Percentiles rank a stretch among this genome's conserved stretches.
phyloP scores from a whole-genome alignment of 2,888 invertebrate genomes.

The Embidobia sp. region DNA sequence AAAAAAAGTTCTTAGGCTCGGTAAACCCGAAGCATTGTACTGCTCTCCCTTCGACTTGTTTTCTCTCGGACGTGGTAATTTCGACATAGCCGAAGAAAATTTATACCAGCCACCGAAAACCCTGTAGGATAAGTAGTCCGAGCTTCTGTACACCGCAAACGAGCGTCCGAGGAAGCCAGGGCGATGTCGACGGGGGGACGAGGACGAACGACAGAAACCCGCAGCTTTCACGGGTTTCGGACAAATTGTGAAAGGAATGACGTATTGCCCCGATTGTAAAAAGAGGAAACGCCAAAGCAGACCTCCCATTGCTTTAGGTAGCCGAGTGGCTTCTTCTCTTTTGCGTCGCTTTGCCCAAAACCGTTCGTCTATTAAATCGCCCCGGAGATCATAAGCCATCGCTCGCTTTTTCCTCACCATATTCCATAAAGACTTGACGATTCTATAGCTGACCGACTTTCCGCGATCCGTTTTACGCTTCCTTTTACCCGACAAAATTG shows the following conservation, averaged over 20 bases:
- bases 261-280: conserved; percentile 71
- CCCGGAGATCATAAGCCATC: conserved; percentile 71
- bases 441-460: conserved; percentile 56
- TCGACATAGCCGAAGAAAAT: conserved; percentile 70
- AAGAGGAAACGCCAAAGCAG: conserved; percentile 71
- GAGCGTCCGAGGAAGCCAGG: conserved; percentile 60
- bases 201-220: conserved; percentile 57
- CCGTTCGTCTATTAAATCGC: conserved; percentile 75
- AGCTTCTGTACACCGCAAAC: conserved; percentile 70
- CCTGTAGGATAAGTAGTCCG: conserved; percentile 74
- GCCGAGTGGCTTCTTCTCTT: conserved; percentile 63
- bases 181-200: conserved; percentile 17
- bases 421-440: conserved; percentile 47
- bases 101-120: conserved; percentile 68
- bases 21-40: conserved; percentile 26
- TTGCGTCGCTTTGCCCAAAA: conserved; percentile 70
- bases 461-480: conserved; percentile 27
- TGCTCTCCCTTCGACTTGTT: conserved; percentile 13
- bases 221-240: conserved; percentile 75
- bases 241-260: conserved; percentile 78
- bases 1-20: conserved; percentile 41
- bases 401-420: conserved; percentile 37
- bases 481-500: conserved; percentile 20
- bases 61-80: conserved; percentile 39
- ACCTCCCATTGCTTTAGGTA: conserved; percentile 72